Conservation (phyloP, 2,113 vertebrate genomes). For the Brachyistius frenatus region DNA sequence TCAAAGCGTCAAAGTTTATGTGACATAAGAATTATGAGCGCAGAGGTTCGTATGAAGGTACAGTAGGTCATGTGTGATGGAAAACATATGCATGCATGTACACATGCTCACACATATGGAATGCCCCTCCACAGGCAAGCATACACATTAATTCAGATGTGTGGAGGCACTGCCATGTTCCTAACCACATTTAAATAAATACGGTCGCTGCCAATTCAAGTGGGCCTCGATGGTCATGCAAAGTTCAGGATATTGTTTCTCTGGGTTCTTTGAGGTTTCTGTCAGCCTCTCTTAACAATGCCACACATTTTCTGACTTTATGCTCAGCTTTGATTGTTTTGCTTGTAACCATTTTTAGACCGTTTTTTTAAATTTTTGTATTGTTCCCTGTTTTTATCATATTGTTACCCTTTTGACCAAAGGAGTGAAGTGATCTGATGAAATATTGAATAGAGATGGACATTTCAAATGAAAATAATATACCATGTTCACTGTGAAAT, state of each 20-base stretch:
- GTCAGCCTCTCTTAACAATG: background rate
- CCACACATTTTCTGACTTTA: background rate
- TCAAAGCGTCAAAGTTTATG: background rate
- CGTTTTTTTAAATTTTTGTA: no score
- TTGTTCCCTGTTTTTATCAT: no score
- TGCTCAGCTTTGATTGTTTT: no score
- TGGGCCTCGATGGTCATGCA: background rate
- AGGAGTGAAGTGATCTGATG: no score
- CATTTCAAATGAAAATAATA: no score
- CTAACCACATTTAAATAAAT: background rate
- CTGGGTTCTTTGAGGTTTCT: background rate
- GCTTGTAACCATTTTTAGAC: no score
- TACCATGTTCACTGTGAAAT: no score
- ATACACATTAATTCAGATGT: slow-evolving; percentile 24
- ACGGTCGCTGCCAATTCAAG: slow-evolving; percentile 22
- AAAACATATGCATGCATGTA: slow-evolving; percentile 48
- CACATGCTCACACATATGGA: slow-evolving; percentile 60
- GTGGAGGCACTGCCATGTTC: slow-evolving; percentile 34
- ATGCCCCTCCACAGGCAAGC: slow-evolving; percentile 47
- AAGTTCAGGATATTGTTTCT: background rate
- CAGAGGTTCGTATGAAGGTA: slow-evolving; percentile 15
- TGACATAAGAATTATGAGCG: slow-evolving; percentile 3
- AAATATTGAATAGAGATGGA: no score
- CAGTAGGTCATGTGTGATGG: slow-evolving; percentile 74
- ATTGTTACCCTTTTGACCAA: no score